Conservation (phyloP, 1,140 invertebrate species). For the Pogonomyrmex barbatus region DNA sequence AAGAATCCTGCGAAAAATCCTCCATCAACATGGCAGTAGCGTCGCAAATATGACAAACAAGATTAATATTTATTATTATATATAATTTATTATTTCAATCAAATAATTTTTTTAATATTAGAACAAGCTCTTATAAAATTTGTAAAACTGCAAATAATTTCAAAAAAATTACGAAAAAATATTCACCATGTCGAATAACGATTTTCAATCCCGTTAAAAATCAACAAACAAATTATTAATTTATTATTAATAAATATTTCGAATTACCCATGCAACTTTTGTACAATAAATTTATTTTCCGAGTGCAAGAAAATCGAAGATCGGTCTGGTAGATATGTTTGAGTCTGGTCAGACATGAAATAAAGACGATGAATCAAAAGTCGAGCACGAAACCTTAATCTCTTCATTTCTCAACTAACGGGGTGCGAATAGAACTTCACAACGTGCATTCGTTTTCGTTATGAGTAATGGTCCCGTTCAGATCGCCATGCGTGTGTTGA, state of each 20-base stretch:
- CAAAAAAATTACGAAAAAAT: neutral
- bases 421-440: neutral
- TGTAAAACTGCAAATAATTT: conserved; percentile 6
- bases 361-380: neutral
- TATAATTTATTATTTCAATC: neutral
- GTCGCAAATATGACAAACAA: neutral
- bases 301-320: neutral
- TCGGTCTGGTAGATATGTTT: conserved; percentile 9
- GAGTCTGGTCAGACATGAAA: neutral
- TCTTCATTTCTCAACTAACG: neutral
- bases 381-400: neutral
- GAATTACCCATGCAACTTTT: neutral
- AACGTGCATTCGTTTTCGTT: neutral
- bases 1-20: conserved; percentile 8
- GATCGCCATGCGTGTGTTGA: neutral
- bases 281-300: neutral
- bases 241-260: neutral
- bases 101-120: neutral
- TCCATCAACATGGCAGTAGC: neutral
- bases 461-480: conserved; percentile 42
- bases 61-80: neutral
- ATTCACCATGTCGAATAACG: neutral
- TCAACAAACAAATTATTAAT: neutral
- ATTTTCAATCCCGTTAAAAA: neutral
- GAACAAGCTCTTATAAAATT: neutral